phyloP scores from a whole-genome alignment of 1,140 invertebrate genomes.

The Drosophila lacteicornis region DNA sequence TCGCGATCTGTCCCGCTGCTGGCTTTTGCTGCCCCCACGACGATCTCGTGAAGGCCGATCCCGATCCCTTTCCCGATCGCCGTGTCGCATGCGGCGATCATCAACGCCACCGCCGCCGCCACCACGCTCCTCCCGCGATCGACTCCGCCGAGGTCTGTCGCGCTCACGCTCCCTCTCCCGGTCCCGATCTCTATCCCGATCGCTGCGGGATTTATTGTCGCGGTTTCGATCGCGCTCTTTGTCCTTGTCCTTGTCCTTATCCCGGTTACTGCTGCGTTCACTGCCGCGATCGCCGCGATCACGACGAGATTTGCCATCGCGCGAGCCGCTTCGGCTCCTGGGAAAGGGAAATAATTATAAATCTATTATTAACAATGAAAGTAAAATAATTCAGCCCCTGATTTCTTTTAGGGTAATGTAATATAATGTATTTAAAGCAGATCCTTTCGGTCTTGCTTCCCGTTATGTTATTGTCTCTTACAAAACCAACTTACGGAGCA shows the following conservation, averaged over 20 bases:
- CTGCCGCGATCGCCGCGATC: constrained; percentile 61
- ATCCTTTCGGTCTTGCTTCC: no score
- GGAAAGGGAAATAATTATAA: background rate
- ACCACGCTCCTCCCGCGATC: constrained; percentile 62
- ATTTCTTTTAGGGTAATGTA: no score
- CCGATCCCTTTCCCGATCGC: constrained; percentile 59
- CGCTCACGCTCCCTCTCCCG: constrained; percentile 64
- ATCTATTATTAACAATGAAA: background rate
- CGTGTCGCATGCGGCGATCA: constrained; percentile 45
- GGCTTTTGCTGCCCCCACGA: constrained; percentile 63
- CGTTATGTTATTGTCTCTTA: no score
- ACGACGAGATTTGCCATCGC: constrained; percentile 59
- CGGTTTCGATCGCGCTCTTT: constrained; percentile 53
- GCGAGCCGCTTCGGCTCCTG: constrained; percentile 73
- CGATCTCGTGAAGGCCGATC: constrained; percentile 86
- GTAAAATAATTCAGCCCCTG: no score
- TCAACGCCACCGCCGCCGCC: constrained; percentile 15
- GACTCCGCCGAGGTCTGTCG: constrained; percentile 53
- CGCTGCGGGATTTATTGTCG: constrained; percentile 63
- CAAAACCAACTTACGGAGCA: no score
- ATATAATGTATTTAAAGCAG: no score
- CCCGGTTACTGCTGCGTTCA: constrained; percentile 53
- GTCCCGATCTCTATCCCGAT: constrained; percentile 78
- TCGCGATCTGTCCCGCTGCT: constrained; percentile 47
- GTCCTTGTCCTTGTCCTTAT: constrained; percentile 76